phyloP scores from a whole-genome alignment of 2,797 vertebrate species.

The Chaetophractus vellerosus region DNA sequence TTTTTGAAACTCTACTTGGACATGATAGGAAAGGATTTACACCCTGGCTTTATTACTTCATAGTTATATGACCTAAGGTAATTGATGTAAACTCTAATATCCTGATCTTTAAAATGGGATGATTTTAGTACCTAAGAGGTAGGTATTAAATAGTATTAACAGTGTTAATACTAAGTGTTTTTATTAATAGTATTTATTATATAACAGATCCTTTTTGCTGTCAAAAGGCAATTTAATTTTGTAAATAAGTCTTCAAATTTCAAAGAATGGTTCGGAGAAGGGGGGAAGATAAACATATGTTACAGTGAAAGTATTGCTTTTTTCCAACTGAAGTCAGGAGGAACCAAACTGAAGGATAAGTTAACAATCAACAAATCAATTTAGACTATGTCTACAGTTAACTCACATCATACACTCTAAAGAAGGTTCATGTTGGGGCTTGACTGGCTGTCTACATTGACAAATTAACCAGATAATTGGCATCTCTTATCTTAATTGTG shows the following conservation, averaged over 20 bases:
- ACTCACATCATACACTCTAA: constrained; percentile 73
- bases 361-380: constrained; percentile 80
- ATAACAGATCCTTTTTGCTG: neutral
- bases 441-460: constrained; percentile 77
- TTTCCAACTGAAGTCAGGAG: neutral
- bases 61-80: neutral
- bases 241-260: constrained; percentile 1
- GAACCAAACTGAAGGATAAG: constrained; percentile 57
- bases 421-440: constrained; percentile 73
- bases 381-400: constrained; percentile 72
- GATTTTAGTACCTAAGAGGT: neutral
- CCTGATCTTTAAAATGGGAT: neutral
- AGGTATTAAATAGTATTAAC: neutral
- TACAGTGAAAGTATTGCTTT: neutral
- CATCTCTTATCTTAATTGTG: constrained; percentile 73
- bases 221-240: constrained; percentile 35
- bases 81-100: neutral
- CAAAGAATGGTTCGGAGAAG: constrained; percentile 12
- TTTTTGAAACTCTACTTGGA: neutral
- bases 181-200: neutral
- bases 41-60: neutral
- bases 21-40: neutral
- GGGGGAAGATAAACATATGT: neutral
- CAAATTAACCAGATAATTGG: constrained; percentile 83
- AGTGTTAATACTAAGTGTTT: neutral